A percentile compares a stretch with the other conserved stretches of the same genome.
phyloP scores from a whole-genome alignment of 2,113 vertebrate species.

The Odocoileus virginianus region DNA sequence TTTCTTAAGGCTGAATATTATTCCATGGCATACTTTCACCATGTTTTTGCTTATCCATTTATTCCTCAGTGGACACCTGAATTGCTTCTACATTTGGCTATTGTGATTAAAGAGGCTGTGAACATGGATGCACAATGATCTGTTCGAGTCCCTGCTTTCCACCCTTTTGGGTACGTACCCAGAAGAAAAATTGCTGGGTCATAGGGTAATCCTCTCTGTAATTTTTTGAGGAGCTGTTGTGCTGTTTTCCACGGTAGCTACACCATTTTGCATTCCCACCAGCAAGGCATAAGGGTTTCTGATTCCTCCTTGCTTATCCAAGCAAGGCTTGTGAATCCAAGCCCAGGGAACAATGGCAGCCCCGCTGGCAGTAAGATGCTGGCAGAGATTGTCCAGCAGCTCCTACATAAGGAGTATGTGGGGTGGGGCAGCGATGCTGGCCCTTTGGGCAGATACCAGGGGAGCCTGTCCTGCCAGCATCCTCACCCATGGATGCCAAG shows the following conservation, averaged over 20 bases:
- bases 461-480: background rate
- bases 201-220: background rate
- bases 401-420: background rate
- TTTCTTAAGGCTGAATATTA: background rate
- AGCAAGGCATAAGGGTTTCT: background rate
- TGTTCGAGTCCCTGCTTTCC: background rate
- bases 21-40: rapidly evolving
- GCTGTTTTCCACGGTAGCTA: background rate
- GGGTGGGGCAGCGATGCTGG: background rate
- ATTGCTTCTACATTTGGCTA: background rate
- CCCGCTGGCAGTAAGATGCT: background rate
- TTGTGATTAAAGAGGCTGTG: background rate
- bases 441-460: background rate
- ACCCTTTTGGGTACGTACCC: background rate
- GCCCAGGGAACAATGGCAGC: background rate
- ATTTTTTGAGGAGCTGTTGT: background rate
- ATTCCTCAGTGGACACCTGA: background rate
- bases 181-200: background rate
- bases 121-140: background rate
- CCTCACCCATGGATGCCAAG: background rate
- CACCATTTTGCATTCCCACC: background rate
- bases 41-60: background rate
- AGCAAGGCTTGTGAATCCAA: too few species aligned
- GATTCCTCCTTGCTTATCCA: too few species aligned
- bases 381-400: background rate